Evolutionary conservation across 2,888 invertebrate species (phyloP), one percentile per base, ranked within the genome.

Genomic region (Nudaria mundana): DNA sequence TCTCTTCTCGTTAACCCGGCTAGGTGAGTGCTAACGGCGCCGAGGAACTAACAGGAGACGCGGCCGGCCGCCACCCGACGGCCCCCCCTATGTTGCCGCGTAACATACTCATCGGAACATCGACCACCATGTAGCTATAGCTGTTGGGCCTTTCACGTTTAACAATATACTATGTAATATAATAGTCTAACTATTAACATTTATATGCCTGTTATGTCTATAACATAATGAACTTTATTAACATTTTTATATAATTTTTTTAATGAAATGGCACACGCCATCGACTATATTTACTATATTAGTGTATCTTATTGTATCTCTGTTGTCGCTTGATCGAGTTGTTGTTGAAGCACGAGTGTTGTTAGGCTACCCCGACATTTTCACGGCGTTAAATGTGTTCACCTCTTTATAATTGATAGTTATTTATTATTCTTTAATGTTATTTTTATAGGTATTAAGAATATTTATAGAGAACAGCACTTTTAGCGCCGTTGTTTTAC

Each of bases 21-120:
- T 93, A 93, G 93, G 93, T 93, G 93, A 92, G 93, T 93, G 93
- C 93, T 93, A 93, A 93, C 92, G 89, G 89, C 90, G 85, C 79
- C 76, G 87, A 77, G 84, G 86, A 81, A 86, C 81, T 88, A 88
- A 88, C 85, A 68, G 82, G 72, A 81, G 83, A 67, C 63, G 75
- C 73, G 78, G 76, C 73, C 76, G 78, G 70, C 72, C 76, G 70
- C 72, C 76, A 67, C 71, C 62, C 62, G 66, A 46, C 64, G 71
- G 68, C 70, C 67, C 76, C 67, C 68, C 64, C 52, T 68, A 55
- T 61, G 76, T 70, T 81, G 77, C 73, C 79, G 79, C 81, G 82
- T 87, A 86, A 86, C 84, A 77, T 73, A 70, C 61, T 76, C 88
- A 86, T 78, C 87, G 87, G 86, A 82, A 79, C 86, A 81, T 80